These are phyloP conservation scores for Marcusenius ussheri DNA, from an alignment of 2,113 vertebrate species.

Conservation along the genomic window DNA sequence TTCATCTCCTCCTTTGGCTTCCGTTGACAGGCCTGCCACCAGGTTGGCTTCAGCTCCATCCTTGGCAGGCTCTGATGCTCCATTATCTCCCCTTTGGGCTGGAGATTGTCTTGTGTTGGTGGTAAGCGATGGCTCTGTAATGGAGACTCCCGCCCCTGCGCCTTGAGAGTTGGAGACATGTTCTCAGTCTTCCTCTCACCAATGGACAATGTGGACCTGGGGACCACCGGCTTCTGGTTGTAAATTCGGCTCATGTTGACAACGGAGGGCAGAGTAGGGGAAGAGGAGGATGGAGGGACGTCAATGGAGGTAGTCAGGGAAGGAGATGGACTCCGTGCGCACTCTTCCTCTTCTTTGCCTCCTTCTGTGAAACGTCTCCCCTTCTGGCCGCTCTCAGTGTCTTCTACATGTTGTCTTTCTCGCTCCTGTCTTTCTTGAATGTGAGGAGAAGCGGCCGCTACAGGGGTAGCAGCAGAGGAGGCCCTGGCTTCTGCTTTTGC, in stretches of 20 bases:
- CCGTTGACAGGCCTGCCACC: conserved; percentile 24
- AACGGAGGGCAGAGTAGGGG: conserved; percentile 39
- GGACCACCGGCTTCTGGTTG: conserved; percentile 52
- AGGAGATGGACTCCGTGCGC: conserved; percentile 18
- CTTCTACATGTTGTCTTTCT: conserved; percentile 18
- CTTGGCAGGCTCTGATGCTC: neutral
- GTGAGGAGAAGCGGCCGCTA: conserved; percentile 13
- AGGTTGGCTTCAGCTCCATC: conserved; percentile 11
- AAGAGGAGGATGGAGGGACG: conserved; percentile 35
- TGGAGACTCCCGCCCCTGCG: neutral
- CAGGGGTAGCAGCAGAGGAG: conserved; percentile 12
- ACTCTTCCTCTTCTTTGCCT: conserved; percentile 32
- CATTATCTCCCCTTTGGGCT: neutral
- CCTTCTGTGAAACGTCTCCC: conserved; percentile 6
- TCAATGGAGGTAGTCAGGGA: conserved; percentile 29
- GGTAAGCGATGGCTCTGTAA: neutral
- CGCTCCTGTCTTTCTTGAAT: conserved; percentile 35
- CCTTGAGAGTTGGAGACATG: conserved; percentile 41
- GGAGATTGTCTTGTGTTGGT: neutral
- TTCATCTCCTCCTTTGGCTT: conserved; percentile 26
- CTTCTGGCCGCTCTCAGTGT: conserved; percentile 4
- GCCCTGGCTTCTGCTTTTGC: conserved; percentile 42
- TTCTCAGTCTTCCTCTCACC: conserved; percentile 47
- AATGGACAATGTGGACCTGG: conserved; percentile 49
- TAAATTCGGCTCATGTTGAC: conserved; percentile 63